Evolutionary conservation across 2,113 vertebrate species (phyloP).

Genomic region (Lipophrys pholis): DNA sequence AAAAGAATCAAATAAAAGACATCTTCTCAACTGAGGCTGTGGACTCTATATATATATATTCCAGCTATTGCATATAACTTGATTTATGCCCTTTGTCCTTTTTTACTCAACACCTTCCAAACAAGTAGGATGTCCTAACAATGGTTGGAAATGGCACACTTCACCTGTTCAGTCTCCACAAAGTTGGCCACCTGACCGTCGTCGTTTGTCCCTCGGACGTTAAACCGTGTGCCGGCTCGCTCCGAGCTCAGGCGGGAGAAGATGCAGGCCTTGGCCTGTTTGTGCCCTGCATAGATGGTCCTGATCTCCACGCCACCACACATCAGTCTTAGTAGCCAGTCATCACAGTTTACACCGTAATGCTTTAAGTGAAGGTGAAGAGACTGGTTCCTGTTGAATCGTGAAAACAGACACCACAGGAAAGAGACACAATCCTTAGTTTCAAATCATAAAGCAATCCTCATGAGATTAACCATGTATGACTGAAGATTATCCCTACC

Average conservation of each 20-base stretch:
- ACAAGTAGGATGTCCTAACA: not conserved
- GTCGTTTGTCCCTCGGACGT: constrained; percentile 96
- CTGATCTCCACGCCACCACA: constrained; percentile 97
- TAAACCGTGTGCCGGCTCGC: constrained; percentile 95
- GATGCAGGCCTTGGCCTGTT: constrained; percentile 97
- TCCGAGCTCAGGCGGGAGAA: constrained; percentile 97
- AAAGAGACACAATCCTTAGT: constrained; percentile 5
- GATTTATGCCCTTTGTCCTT: too few species aligned
- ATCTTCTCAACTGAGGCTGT: too few species aligned
- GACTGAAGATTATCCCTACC: constrained; percentile 81
- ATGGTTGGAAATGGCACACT: not conserved
- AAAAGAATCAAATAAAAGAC: too few species aligned
- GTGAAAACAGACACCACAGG: constrained; percentile 8
- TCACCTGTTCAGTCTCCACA: constrained; percentile 98
- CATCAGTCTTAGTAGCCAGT: constrained; percentile 96
- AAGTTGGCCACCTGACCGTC: constrained; percentile 98
- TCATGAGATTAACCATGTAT: too few species aligned
- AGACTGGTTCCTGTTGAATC: constrained; percentile 91
- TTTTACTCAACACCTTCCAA: not conserved
- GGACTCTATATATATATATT: too few species aligned
- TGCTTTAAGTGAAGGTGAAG: constrained; percentile 97
- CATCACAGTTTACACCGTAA: constrained; percentile 96
- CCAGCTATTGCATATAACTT: too few species aligned
- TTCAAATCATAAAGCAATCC: constrained; percentile 9
- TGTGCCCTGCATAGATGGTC: constrained; percentile 97